A percentile compares a stretch with the other conserved stretches of the same genome.
Evolutionary conservation across 2,888 invertebrate species (phyloP).

Genomic region (Aphidius colemani): DNA sequence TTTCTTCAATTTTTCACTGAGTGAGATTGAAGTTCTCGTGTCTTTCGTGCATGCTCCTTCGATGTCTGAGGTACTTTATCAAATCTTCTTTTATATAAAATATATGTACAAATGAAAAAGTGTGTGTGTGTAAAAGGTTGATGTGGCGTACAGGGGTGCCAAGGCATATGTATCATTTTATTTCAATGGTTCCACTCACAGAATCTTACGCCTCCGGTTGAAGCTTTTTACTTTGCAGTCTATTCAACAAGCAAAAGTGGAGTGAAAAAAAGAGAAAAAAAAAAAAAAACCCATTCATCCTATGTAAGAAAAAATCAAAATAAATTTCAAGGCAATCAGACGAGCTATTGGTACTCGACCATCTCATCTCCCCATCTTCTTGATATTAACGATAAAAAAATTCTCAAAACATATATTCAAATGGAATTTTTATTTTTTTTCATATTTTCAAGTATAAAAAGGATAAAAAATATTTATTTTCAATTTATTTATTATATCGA

Average conservation of each 20-base stretch:
- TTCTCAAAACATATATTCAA: too few relatives aligned
- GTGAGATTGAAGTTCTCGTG: slow-evolving; percentile 18
- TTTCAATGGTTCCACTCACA: slow-evolving; percentile 13
- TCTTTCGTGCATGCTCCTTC: slow-evolving; percentile 18
- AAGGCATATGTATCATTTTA: slow-evolving; percentile 3
- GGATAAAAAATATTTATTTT: too few relatives aligned
- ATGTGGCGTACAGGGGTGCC: background rate
- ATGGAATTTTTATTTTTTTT: too few relatives aligned
- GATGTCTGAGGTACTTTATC: slow-evolving; percentile 27
- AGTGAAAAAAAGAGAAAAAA: slow-evolving; percentile 2
- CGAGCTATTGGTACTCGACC: slow-evolving; percentile 32
- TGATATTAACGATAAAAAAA: slow-evolving; percentile 11
- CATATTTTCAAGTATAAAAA: too few relatives aligned
- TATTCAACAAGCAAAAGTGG: slow-evolving; percentile 17
- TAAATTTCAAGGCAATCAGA: slow-evolving; percentile 33
- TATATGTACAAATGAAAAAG: background rate
- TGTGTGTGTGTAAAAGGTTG: slow-evolving; percentile 7
- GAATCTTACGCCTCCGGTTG: slow-evolving; percentile 13
- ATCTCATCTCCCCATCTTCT: slow-evolving; percentile 5
- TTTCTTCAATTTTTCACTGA: slow-evolving; percentile 5
- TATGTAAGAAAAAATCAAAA: slow-evolving; percentile 19
- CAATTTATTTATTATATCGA: too few relatives aligned
- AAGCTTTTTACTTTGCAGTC: slow-evolving; percentile 23
- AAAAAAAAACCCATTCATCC: too few relatives aligned
- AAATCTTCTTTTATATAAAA: slow-evolving; percentile 27